Base-by-base conservation (phyloP, 2,888 invertebrate species). In the Apotomis capreana region DNA sequence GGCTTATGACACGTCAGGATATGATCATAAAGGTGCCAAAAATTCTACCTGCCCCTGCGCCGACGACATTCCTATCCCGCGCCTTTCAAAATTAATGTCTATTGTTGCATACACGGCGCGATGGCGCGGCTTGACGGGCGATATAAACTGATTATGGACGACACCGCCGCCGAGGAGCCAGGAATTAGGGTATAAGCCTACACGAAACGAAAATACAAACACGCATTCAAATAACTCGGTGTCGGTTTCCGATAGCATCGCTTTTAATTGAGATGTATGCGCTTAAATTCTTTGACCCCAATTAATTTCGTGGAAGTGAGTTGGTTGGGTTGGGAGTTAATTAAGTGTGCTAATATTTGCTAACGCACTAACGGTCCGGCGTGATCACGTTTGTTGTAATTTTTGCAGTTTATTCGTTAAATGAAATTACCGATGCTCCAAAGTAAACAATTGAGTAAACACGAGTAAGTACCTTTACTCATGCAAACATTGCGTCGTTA, bases 1-100 rank as follows among this genome's bases (percentile, higher is more conserved):
- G 91, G 91, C 91, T 89, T 90, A 91, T 91, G 91, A 92, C 89
- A 91, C 87, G 90, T 87, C 89, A 89, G 89, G 91, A 91, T 89
- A 85, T 87, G 89, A 91, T 92, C 90, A 90, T 90, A 91, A 91
- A 92, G 90, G 91, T 90, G 92, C 90, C 89, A 92, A 92, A 92
- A 88, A 89, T 86, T 90, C 86, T 92, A 93, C 92, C 92, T 92
- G 92, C 85, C 81, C 81, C 83, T 80, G 82, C 84, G 84, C 82
- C 85, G 85, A 84, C 89, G 88, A 89, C 92, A 92, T 91, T 91
- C 91, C 89, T 91, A 85, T 84, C 87, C 86, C 84, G 83, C 84
- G 82, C 88, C 86, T 87, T 90, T 87, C 85, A 88, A 90, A 92
- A 91, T 91, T 90, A 91, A 91, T 88, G 86, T 84, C 89, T 87